Percentiles rank a stretch among this genome's conserved stretches.
These are phyloP conservation scores for Chironomus tentans DNA, from an alignment of 2,888 invertebrate genomes.

Conservation along the genomic window DNA sequence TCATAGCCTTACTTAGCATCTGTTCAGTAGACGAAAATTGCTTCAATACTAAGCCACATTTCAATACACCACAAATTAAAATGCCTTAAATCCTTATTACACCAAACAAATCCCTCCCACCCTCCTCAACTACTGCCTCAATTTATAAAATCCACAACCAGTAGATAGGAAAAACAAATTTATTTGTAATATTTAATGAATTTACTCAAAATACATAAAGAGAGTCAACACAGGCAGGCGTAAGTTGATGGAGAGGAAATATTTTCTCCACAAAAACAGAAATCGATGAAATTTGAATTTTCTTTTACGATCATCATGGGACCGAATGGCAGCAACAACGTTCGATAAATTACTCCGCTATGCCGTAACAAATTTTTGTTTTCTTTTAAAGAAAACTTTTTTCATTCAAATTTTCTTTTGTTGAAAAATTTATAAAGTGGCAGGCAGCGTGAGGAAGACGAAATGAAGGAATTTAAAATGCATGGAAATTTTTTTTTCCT, in stretches of 20 bases:
- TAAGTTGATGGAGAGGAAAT: not conserved
- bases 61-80: too few relatives aligned
- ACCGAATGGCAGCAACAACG: not conserved
- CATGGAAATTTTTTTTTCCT: conserved; percentile 2
- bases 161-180: too few relatives aligned
- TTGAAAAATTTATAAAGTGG: conserved; percentile 18
- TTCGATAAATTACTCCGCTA: conserved; percentile 7
- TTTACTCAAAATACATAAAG: too few relatives aligned
- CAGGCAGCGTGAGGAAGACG: not conserved
- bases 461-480: conserved; percentile 14
- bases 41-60: too few relatives aligned
- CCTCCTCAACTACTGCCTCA: too few relatives aligned
- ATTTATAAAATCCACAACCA: too few relatives aligned
- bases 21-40: too few relatives aligned
- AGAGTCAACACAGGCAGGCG: not conserved
- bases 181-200: too few relatives aligned
- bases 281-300: conserved; percentile 15
- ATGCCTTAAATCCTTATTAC: too few relatives aligned
- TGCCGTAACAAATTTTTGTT: conserved; percentile 11
- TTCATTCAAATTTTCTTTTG: not conserved
- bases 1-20: too few relatives aligned
- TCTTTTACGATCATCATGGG: conserved; percentile 17
- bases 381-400: not conserved
- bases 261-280: not conserved
- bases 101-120: too few relatives aligned